These are phyloP conservation scores for Hafferia zeledoni DNA, from an alignment of 2,797 vertebrate genomes.

Conservation along the genomic window DNA sequence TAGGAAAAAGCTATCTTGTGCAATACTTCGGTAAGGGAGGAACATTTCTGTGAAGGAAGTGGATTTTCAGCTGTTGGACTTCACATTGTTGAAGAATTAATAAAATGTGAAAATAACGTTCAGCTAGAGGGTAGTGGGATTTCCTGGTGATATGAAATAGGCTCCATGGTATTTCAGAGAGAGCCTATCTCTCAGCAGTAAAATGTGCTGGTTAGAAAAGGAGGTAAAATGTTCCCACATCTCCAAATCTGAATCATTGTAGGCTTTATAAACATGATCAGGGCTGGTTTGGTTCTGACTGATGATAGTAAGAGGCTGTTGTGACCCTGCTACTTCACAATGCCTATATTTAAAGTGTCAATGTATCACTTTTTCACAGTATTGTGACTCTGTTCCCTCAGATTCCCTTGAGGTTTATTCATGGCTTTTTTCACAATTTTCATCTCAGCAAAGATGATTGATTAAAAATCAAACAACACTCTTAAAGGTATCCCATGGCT, in stretches of 20 bases:
- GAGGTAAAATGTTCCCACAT: not conserved
- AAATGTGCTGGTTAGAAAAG: not conserved
- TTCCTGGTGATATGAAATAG: not conserved
- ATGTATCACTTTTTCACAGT: not conserved
- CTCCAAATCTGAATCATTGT: not conserved
- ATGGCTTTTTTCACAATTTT: not conserved
- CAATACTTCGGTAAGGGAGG: not conserved
- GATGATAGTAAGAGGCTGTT: not conserved
- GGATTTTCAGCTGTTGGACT: not conserved
- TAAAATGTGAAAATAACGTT: not conserved
- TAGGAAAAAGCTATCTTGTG: not conserved
- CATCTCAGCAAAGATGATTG: not conserved
- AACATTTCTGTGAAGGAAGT: not conserved
- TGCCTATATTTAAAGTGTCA: constrained; percentile 2
- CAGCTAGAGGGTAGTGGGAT: not conserved
- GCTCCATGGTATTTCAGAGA: not conserved
- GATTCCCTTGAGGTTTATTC: not conserved
- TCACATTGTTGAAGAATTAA: not conserved
- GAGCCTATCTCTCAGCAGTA: not conserved
- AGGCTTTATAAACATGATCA: not conserved
- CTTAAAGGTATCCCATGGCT: not conserved
- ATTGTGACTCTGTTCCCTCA: not conserved
- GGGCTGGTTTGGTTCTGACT: not conserved
- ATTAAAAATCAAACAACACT: not conserved
- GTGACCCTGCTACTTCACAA: not conserved